phyloP scores from a whole-genome alignment of 1,140 invertebrate species.

The Macrocentrus cingulum region DNA sequence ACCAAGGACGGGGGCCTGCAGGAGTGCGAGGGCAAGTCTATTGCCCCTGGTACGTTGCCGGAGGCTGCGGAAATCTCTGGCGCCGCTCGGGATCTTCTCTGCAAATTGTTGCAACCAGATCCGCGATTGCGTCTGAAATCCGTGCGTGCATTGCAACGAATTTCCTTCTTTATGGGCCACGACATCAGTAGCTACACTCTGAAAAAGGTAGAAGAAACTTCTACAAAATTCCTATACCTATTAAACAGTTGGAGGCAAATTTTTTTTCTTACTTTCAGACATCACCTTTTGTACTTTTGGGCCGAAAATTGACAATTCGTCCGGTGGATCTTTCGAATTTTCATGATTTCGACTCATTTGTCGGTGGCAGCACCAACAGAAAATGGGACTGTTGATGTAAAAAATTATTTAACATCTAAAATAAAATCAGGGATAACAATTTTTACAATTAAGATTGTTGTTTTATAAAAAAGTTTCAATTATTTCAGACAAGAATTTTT shows the following conservation, averaged over 20 bases:
- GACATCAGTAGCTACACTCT: slow-evolving; percentile 45
- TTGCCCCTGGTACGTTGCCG: slow-evolving; percentile 35
- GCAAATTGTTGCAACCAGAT: slow-evolving; percentile 53
- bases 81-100: slow-evolving; percentile 51
- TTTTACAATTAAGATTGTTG: too few species aligned
- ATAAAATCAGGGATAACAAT: too few species aligned
- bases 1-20: not conserved
- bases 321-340: slow-evolving; percentile 25
- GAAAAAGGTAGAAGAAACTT: too few species aligned
- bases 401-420: too few species aligned
- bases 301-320: slow-evolving; percentile 22
- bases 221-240: not conserved
- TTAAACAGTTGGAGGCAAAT: not conserved
- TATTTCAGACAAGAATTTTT: too few species aligned
- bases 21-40: slow-evolving; percentile 5
- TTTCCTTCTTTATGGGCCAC: slow-evolving; percentile 58
- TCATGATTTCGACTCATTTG: slow-evolving; percentile 40
- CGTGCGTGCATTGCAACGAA: slow-evolving; percentile 50
- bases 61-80: slow-evolving; percentile 37
- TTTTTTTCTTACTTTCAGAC: slow-evolving; percentile 32
- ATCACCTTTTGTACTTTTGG: slow-evolving; percentile 45
- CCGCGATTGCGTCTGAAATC: slow-evolving; percentile 51
- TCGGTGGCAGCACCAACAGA: slow-evolving; percentile 12
- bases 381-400: slow-evolving; percentile 6
- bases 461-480: too few species aligned